A percentile compares a stretch with the other conserved stretches of the same genome.
These are phyloP conservation scores for Ormyrus thymus DNA, from an alignment of 2,888 invertebrate species.

Conservation along the genomic window DNA sequence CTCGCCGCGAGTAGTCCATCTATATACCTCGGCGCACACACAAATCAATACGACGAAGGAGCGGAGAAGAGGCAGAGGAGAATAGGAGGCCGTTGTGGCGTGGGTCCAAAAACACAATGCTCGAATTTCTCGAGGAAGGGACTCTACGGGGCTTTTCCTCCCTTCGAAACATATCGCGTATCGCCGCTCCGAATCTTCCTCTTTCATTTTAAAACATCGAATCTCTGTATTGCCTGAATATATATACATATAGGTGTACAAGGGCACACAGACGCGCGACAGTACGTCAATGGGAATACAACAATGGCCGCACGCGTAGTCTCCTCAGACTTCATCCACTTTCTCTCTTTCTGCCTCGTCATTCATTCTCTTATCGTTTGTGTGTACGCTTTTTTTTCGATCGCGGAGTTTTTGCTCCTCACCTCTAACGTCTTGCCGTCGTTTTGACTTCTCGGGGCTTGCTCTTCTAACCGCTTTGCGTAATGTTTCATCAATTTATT, in stretches of 20 bases:
- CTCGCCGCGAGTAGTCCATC: slow-evolving; percentile 14
- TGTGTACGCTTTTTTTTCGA: slow-evolving; percentile 13
- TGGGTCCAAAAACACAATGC: slow-evolving; percentile 50
- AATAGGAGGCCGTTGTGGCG: slow-evolving; percentile 2
- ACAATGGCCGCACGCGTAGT: slow-evolving; percentile 14
- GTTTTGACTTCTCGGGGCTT: not conserved
- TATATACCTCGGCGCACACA: slow-evolving; percentile 5
- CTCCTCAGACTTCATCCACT: slow-evolving; percentile 49
- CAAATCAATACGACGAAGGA: slow-evolving; percentile 43
- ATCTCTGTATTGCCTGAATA: not conserved
- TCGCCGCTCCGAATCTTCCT: slow-evolving; percentile 47
- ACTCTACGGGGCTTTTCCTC: slow-evolving; percentile 39
- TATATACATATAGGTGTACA: not conserved
- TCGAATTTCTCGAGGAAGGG: slow-evolving; percentile 46
- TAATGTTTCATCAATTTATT: slow-evolving; percentile 48
- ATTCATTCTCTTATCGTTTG: slow-evolving; percentile 49
- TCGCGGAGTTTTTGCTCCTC: slow-evolving; percentile 4
- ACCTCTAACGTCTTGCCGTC: slow-evolving; percentile 5
- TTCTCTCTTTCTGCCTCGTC: slow-evolving; percentile 54
- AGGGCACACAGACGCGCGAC: not conserved
- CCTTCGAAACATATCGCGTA: slow-evolving; percentile 38
- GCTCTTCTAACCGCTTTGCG: slow-evolving; percentile 22
- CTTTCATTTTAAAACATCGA: slow-evolving; percentile 37
- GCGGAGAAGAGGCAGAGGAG: not conserved
- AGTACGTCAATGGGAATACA: slow-evolving; percentile 1